Conservation (phyloP, 92 coral and sea anemone species). For the Actinernus sp. region DNA sequence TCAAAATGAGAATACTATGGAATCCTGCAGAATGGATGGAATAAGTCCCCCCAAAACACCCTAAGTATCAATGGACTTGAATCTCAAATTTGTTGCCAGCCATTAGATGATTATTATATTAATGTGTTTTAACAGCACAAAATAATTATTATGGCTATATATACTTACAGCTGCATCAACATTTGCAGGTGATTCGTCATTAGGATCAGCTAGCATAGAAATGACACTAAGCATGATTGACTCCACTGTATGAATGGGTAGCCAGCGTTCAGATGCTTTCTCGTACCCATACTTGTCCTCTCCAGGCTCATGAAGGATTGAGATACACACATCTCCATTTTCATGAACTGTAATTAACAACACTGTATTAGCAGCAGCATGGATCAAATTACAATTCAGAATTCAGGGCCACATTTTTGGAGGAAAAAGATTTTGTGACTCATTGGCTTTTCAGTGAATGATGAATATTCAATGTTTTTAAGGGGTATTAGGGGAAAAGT, state of each 20-base stretch:
- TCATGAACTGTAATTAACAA: conserved; percentile 82
- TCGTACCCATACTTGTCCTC: conserved; percentile 99
- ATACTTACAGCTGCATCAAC: conserved; percentile 99
- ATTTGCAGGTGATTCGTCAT: conserved; percentile 98
- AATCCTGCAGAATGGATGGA: no score
- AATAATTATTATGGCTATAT: not conserved
- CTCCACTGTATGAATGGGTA: conserved; percentile 93
- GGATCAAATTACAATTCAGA: no score
- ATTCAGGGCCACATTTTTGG: no score
- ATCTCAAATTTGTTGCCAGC: no score
- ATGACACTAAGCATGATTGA: conserved; percentile 94
- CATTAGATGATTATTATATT: not conserved
- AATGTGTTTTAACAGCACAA: not conserved
- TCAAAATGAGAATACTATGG: no score
- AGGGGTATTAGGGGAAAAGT: no score
- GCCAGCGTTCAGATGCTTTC: conserved; percentile 93
- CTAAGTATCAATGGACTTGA: no score
- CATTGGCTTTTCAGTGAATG: no score
- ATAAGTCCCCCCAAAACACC: no score
- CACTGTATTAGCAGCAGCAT: no score
- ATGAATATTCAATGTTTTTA: no score
- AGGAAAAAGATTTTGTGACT: no score
- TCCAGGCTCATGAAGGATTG: conserved; percentile 98
- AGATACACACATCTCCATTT: conserved; percentile 97
- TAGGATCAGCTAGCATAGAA: conserved; percentile 99